Conservation (phyloP, 2,113 vertebrate genomes). For the Pygoscelis antarcticus region DNA sequence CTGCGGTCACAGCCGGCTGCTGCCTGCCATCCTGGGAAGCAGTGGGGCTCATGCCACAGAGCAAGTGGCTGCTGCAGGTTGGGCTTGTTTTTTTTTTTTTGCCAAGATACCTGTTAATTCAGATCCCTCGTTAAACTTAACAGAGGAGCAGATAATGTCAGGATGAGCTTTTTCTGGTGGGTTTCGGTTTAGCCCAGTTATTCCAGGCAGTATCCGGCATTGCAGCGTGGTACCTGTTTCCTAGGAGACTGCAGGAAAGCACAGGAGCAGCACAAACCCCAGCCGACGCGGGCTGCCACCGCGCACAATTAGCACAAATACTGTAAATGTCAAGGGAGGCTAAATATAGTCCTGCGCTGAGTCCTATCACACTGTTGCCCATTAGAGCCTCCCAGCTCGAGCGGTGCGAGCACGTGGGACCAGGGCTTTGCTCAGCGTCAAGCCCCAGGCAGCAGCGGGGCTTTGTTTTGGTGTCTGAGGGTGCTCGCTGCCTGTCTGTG, state of each 20-base stretch:
- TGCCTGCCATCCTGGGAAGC: neutral
- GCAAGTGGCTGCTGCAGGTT: neutral
- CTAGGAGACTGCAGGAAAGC: slow-evolving; percentile 68
- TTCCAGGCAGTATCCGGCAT: slow-evolving; percentile 24
- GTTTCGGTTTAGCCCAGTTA: neutral
- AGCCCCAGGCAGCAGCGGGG: neutral
- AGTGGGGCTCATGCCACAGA: neutral
- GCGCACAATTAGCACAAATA: slow-evolving; percentile 51
- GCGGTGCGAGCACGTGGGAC: neutral
- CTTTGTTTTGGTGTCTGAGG: rapidly evolving
- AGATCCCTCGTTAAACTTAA: neutral
- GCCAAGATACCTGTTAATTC: neutral
- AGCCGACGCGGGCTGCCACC: slow-evolving; percentile 10
- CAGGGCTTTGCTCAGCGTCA: rapidly evolving
- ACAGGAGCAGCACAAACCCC: neutral
- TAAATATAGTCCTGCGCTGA: slow-evolving; percentile 35
- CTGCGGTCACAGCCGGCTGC: rapidly evolving
- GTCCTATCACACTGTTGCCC: neutral
- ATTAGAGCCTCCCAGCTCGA: neutral
- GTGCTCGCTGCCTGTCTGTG: rapidly evolving
- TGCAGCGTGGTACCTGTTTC: slow-evolving; percentile 70
- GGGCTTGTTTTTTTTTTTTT: neutral
- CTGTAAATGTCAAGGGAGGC: slow-evolving; percentile 66
- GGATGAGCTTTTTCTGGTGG: neutral
- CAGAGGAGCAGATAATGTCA: neutral